A percentile compares a stretch with the other conserved stretches of the same genome.
These are phyloP conservation scores for Candoia aspera DNA, from an alignment of 2,113 vertebrate species.

Conservation along the genomic window DNA sequence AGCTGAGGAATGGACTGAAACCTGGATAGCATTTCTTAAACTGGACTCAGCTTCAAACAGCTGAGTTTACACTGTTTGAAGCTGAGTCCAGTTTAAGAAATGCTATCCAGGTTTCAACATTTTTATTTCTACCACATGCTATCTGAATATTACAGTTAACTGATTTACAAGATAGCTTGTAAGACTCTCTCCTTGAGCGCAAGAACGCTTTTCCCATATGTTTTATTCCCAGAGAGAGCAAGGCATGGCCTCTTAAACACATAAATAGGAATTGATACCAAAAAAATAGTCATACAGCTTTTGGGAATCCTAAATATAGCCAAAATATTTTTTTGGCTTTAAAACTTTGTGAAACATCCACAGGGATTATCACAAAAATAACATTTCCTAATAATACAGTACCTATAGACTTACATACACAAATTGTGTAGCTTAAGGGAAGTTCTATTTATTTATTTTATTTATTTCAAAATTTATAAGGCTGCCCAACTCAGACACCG, in stretches of 20 bases:
- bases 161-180: not conserved
- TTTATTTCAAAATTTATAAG: not conserved
- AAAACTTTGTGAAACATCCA: conserved; percentile 60
- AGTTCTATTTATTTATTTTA: not conserved
- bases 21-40: not conserved
- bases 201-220: not conserved
- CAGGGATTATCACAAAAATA: not conserved
- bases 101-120: not conserved
- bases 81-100: too few species aligned
- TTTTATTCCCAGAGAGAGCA: not conserved
- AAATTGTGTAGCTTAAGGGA: not conserved
- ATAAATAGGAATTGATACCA: not conserved
- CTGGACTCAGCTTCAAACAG: not conserved
- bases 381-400: accelerated
- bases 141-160: not conserved
- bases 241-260: not conserved
- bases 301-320: conserved; percentile 47
- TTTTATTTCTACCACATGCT: not conserved
- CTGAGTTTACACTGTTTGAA: too few species aligned
- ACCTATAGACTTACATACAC: accelerated
- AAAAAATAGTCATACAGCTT: conserved; percentile 68
- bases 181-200: too few species aligned
- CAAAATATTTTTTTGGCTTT: conserved; percentile 72
- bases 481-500: not conserved
- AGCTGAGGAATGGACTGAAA: not conserved